These are phyloP conservation scores for Drosophila nigromelanica DNA, from an alignment of 1,140 invertebrate genomes.

Conservation along the genomic window DNA sequence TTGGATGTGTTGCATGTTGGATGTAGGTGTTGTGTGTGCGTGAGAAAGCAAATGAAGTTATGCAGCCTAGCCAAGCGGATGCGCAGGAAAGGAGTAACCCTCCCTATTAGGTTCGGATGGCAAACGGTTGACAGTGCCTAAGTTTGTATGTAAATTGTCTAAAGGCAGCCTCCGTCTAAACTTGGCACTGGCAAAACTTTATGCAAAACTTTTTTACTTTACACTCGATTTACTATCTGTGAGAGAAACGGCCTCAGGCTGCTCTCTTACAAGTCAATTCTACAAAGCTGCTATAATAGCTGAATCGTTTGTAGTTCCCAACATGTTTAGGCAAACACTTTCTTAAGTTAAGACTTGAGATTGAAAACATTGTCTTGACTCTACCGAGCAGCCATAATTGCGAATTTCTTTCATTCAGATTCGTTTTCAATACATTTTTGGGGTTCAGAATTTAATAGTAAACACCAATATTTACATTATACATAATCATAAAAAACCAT, in stretches of 20 bases:
- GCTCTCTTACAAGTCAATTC: neutral
- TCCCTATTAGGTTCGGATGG: neutral
- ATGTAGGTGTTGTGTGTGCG: constrained; percentile 8
- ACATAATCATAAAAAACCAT: too few species aligned
- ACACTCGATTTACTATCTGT: constrained; percentile 1
- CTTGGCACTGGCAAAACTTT: constrained; percentile 3
- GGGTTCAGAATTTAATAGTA: too few species aligned
- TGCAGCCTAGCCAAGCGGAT: constrained; percentile 35
- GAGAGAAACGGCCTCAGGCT: neutral
- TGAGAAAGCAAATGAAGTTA: constrained; percentile 44
- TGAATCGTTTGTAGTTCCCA: neutral
- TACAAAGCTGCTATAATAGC: neutral
- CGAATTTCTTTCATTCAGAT: too few species aligned
- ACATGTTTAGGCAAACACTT: neutral
- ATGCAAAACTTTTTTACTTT: neutral
- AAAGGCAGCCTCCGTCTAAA: neutral
- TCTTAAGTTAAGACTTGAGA: neutral
- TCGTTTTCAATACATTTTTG: too few species aligned
- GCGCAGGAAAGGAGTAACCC: neutral
- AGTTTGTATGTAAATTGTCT: constrained; percentile 7
- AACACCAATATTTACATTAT: too few species aligned
- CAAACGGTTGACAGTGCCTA: constrained; percentile 6
- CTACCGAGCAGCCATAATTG: too few species aligned
- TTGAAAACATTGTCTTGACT: neutral
- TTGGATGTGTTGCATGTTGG: too few species aligned